Percentiles rank a stretch among this genome's conserved stretches.
Evolutionary conservation across 2,888 invertebrate genomes (phyloP).

Genomic region (Stegophylla sp.): DNA sequence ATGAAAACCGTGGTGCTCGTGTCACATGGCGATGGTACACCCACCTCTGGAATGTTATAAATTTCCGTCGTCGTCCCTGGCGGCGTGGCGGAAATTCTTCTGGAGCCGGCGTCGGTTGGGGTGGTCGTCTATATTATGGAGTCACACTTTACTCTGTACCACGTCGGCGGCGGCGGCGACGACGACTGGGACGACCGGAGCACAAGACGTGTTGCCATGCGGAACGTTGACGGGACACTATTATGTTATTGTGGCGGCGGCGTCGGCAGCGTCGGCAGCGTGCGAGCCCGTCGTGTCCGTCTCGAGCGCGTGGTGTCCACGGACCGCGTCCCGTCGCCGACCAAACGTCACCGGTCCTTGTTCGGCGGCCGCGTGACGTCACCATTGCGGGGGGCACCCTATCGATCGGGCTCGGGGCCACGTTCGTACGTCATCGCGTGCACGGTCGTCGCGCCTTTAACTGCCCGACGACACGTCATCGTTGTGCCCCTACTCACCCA

Average conservation of each 20-base stretch:
- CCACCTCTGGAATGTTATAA: too few species aligned
- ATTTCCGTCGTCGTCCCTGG: too few species aligned
- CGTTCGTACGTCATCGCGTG: slow-evolving; percentile 12
- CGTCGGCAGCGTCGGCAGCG: neutral
- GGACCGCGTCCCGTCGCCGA: slow-evolving; percentile 12
- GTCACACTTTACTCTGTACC: slow-evolving; percentile 16
- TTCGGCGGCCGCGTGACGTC: slow-evolving; percentile 14
- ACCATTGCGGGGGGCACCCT: slow-evolving; percentile 27
- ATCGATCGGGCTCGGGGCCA: slow-evolving; percentile 18
- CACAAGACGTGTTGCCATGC: slow-evolving; percentile 44
- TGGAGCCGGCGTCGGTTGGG: neutral
- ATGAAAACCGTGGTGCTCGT: too few species aligned
- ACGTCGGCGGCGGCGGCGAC: neutral
- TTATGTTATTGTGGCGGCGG: neutral
- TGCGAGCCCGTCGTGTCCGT: slow-evolving; percentile 9
- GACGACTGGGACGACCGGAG: neutral
- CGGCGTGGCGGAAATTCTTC: too few species aligned
- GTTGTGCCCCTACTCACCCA: neutral
- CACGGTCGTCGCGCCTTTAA: neutral
- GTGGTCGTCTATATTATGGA: neutral
- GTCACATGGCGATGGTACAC: too few species aligned
- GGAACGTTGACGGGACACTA: slow-evolving; percentile 49
- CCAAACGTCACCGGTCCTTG: slow-evolving; percentile 16
- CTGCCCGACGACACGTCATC: slow-evolving; percentile 15
- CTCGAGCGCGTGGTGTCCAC: too few species aligned